Base-by-base conservation (phyloP, 2,797 vertebrate species). In the Chromobotia macracanthus region DNA sequence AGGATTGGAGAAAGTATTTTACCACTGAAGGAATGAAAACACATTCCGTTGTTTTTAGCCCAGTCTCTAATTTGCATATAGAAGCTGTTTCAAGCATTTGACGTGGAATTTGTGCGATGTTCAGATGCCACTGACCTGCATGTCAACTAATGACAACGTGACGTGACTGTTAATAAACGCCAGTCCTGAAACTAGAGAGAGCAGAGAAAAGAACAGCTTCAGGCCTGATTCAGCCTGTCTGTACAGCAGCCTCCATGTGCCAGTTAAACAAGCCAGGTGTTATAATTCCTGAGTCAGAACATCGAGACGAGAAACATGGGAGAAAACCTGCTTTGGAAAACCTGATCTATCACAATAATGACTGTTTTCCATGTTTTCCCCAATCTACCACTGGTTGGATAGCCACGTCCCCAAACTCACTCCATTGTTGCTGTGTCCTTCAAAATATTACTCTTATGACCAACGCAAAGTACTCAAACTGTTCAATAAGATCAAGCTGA, bases 161-260 rank as follows among this genome's bases (percentile, higher is more conserved):
- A 23, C 15, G 25, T 44, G 23, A 25, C 10, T 7, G 5, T 13
- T 18, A 61, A 12, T 16, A 18, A 16, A 61, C 28, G 5, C 25
- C 23, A 5, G 23, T 15, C 7, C 23, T 60, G 13, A 60, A 31
- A 10, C 23, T 58, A 6, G 13, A 15, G 10, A 55, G 21, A 23
- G 55, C 2, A 31, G 12, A 13, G 56, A 51, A 21, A 25, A 53
- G 10, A 66, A 66, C 21, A 66, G 44, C 1, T 51, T 25, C 28
- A 12, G 41, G 48, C 12, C 53, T 77, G 58, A 78, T 61, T 31
- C 56, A 56, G 38, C 25, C 48, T 76, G 72, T 10, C 41, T 83
- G 64, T 78, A 83, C 56, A 19, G 46, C 31, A 74, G 38, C 25
- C 48, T 73, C 6, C 9, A 16, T 7, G 5, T 53, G 15, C 51